Percentiles rank a stretch among this genome's conserved stretches.
Conservation (phyloP, 2,113 vertebrate genomes). For the Ahaetulla prasina region DNA sequence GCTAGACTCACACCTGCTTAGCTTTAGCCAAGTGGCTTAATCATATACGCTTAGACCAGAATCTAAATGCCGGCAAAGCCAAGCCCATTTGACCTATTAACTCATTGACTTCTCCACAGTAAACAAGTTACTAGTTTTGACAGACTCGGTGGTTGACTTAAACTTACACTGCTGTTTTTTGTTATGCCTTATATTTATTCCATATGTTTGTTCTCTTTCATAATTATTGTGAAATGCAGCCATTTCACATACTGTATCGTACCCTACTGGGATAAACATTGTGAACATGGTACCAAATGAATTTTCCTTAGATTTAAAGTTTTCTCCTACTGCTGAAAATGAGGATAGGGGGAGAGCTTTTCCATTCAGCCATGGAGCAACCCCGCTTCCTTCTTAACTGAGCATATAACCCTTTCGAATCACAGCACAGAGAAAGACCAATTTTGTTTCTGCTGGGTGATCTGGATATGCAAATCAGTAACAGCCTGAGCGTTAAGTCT, state of each 20-base stretch:
- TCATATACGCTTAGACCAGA: not conserved
- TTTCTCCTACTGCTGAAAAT: constrained; percentile 52
- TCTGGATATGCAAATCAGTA: constrained; percentile 44
- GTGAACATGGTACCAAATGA: constrained; percentile 51
- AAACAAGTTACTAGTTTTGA: constrained; percentile 68
- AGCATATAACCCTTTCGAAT: constrained; percentile 37
- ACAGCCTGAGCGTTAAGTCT: constrained; percentile 46
- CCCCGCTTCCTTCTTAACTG: constrained; percentile 40
- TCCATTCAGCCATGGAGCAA: constrained; percentile 35
- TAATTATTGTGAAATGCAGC: constrained; percentile 58
- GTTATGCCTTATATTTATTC: constrained; percentile 58
- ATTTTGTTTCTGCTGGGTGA: constrained; percentile 47
- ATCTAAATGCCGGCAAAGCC: constrained; percentile 10
- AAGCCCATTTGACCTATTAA: constrained; percentile 58
- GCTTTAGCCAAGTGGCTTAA: not conserved
- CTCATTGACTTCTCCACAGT: constrained; percentile 53
- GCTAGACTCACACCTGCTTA: not conserved
- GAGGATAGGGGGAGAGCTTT: constrained; percentile 18
- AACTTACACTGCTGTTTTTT: constrained; percentile 61
- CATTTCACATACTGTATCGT: constrained; percentile 46
- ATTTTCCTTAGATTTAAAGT: constrained; percentile 54
- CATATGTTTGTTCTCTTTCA: constrained; percentile 63
- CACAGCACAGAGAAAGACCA: constrained; percentile 33
- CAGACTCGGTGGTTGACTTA: constrained; percentile 64
- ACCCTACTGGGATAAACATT: constrained; percentile 55